These are phyloP conservation scores for Xestia xanthographa DNA, from an alignment of 2,888 invertebrate genomes.

Conservation along the genomic window DNA sequence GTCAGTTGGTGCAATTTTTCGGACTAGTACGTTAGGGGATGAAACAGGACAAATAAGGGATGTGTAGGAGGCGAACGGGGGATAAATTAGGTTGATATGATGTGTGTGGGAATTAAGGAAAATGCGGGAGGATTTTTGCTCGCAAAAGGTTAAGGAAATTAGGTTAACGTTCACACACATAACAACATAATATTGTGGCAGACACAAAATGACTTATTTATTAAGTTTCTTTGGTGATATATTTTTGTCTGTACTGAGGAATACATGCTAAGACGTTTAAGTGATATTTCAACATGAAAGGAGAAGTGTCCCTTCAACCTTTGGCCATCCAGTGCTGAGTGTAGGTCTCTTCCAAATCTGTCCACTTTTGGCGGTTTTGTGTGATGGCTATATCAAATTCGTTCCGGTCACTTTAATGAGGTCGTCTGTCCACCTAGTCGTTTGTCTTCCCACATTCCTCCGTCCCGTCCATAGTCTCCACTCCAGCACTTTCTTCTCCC, in stretches of 20 bases:
- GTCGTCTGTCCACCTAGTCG: no score
- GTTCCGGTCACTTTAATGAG: no score
- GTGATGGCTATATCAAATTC: no score
- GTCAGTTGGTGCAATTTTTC: slow-evolving; percentile 42
- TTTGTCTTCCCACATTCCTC: no score
- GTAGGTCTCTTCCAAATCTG: no score
- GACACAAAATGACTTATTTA: slow-evolving; percentile 13
- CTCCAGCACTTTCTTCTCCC: no score
- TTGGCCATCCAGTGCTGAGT: no score
- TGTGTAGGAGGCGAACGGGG: slow-evolving; percentile 1
- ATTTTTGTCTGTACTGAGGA: neutral
- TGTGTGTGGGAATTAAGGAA: slow-evolving; percentile 55
- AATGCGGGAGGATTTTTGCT: slow-evolving; percentile 42
- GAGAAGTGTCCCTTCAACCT: neutral
- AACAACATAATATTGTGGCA: slow-evolving; percentile 1
- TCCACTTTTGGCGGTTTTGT: no score
- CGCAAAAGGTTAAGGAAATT: slow-evolving; percentile 51
- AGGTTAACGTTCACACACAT: slow-evolving; percentile 40
- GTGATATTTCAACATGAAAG: neutral
- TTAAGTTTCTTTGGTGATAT: slow-evolving; percentile 12
- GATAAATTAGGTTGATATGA: slow-evolving; percentile 38
- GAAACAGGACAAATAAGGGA: slow-evolving; percentile 33
- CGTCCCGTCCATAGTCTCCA: no score
- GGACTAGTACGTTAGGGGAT: slow-evolving; percentile 1
- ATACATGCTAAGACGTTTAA: neutral